Conservation (phyloP, 2,113 vertebrate species). For the Alligator sinensis region DNA sequence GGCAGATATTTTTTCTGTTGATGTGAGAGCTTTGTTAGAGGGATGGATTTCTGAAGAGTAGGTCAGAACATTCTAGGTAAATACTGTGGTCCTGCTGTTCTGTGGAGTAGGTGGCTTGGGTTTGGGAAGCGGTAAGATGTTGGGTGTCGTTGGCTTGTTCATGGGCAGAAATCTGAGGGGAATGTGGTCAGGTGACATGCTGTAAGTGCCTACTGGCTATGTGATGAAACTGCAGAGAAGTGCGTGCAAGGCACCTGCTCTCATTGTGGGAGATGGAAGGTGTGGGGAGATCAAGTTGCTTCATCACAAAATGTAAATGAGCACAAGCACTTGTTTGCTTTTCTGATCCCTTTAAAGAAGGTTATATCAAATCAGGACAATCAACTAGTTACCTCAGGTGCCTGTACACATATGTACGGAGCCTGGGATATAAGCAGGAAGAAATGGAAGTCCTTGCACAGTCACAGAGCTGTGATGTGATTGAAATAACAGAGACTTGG, state of each 20-base stretch:
- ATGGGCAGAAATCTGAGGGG: not conserved
- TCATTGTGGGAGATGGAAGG: conserved; percentile 65
- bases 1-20: no score
- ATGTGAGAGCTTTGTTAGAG: not conserved
- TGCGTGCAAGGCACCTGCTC: conserved; percentile 37
- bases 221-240: conserved; percentile 55
- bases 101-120: not conserved
- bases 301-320: conserved; percentile 50
- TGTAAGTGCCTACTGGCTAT: not conserved
- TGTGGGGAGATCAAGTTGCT: conserved; percentile 67
- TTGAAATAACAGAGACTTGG: no score
- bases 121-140: not conserved
- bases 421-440: not conserved
- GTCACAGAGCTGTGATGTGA: no score
- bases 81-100: not conserved
- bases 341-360: conserved; percentile 30
- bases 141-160: not conserved
- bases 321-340: conserved; percentile 13
- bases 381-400: not conserved
- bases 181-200: conserved; percentile 34
- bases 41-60: not conserved
- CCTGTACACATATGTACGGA: not conserved
- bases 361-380: conserved; percentile 7
- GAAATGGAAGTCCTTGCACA: no score
- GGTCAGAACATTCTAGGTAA: not conserved